phyloP scores from a whole-genome alignment of 2,113 vertebrate genomes.

The Perca flavescens region DNA sequence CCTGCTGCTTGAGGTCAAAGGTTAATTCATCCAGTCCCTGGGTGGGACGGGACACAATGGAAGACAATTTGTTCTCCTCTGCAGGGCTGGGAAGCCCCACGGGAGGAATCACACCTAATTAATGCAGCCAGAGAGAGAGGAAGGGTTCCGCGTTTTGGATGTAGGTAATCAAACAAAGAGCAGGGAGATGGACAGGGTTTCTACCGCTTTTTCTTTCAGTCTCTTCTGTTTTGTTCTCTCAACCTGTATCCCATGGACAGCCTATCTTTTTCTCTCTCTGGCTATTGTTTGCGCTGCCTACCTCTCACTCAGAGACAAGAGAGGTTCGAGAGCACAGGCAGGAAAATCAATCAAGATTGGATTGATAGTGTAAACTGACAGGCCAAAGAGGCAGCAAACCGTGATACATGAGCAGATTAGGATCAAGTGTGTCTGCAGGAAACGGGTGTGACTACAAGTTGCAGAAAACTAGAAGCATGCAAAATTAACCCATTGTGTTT shows the following conservation, averaged over 20 bases:
- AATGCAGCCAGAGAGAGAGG: slow-evolving; percentile 39
- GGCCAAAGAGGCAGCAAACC: slow-evolving; percentile 61
- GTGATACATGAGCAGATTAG: slow-evolving; percentile 68
- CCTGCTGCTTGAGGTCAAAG: slow-evolving; percentile 56
- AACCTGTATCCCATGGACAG: slow-evolving; percentile 7
- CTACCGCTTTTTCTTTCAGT: slow-evolving; percentile 10
- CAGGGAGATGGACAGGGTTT: slow-evolving; percentile 17
- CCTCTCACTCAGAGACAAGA: slow-evolving; percentile 62
- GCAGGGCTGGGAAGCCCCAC: slow-evolving; percentile 35
- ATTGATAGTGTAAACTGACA: slow-evolving; percentile 75
- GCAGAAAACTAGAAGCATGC: slow-evolving; percentile 11
- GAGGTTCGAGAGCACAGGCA: slow-evolving; percentile 51
- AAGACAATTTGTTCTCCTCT: slow-evolving; percentile 69
- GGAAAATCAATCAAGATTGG: slow-evolving; percentile 75
- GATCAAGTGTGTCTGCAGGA: slow-evolving; percentile 45
- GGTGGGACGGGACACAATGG: slow-evolving; percentile 59
- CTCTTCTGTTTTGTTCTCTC: slow-evolving; percentile 20
- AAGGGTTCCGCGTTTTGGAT: slow-evolving; percentile 18
- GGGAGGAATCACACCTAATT: slow-evolving; percentile 59
- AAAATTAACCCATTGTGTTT: not conserved
- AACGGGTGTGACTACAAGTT: slow-evolving; percentile 23
- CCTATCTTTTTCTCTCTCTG: slow-evolving; percentile 7
- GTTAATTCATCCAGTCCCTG: slow-evolving; percentile 71
- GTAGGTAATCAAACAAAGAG: slow-evolving; percentile 43
- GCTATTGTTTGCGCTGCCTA: slow-evolving; percentile 47